Percentiles rank a stretch among this genome's conserved stretches.
Conservation (phyloP, 2,113 vertebrate genomes). For the Microcebus ravelobensis region DNA sequence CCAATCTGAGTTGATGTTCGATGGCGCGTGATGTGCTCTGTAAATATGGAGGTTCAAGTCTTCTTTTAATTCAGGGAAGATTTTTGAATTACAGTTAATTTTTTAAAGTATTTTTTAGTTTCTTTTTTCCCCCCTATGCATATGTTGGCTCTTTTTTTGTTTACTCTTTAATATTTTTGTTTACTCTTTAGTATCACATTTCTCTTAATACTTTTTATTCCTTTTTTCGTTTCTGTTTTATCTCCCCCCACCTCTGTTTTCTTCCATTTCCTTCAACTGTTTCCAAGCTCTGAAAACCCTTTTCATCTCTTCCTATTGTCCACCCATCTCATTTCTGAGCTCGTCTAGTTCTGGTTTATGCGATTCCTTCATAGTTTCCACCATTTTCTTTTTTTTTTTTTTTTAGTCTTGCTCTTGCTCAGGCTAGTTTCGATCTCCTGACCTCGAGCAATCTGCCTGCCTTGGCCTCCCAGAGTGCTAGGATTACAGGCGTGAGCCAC, state of each 20-base stretch:
- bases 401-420: no score
- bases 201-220: neutral
- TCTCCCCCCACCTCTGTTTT: neutral
- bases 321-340: neutral
- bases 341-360: neutral
- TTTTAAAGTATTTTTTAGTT: neutral
- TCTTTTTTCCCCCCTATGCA: neutral
- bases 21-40: neutral
- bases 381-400: neutral
- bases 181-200: neutral
- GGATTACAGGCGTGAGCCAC: no score
- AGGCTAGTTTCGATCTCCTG: no score
- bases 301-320: neutral
- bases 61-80: neutral
- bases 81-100: neutral
- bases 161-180: neutral
- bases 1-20: neutral
- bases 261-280: neutral
- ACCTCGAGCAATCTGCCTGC: no score
- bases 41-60: neutral
- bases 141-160: neutral
- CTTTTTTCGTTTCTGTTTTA: neutral
- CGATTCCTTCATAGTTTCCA: neutral
- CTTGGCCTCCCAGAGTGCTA: no score
- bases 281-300: neutral